Conservation (phyloP, 2,113 vertebrate species). For the Lampris megalopsis region DNA sequence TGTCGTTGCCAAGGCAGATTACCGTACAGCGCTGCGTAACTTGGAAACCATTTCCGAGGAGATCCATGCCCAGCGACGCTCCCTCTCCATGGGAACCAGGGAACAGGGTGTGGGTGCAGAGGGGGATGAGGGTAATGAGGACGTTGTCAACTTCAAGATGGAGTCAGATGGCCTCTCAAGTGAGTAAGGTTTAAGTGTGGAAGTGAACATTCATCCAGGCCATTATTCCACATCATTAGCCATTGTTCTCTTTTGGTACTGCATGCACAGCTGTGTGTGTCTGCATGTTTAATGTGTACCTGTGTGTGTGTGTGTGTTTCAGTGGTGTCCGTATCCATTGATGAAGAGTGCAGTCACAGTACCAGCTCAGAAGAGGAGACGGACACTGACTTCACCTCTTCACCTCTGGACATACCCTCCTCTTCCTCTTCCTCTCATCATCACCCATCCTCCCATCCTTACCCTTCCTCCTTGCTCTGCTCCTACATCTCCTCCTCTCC, state of each 20-base stretch:
- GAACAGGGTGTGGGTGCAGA: conserved; percentile 93
- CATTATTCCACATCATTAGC: not conserved
- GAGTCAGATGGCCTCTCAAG: conserved; percentile 91
- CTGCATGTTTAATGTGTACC: conserved; percentile 44
- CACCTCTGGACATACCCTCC: conserved; percentile 79
- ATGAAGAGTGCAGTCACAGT: conserved; percentile 89
- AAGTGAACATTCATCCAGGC: not conserved
- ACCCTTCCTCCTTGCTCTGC: conserved; percentile 67
- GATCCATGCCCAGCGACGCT: conserved; percentile 93
- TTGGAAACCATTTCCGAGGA: conserved; percentile 97
- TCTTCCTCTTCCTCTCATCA: conserved; percentile 67
- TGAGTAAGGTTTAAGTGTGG: conserved; percentile 75
- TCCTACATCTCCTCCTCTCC: conserved; percentile 54
- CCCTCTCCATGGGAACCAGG: conserved; percentile 89
- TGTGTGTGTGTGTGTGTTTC: conserved; percentile 59
- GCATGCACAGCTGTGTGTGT: conserved; percentile 24
- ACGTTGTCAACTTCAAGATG: conserved; percentile 82
- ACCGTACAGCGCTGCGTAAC: conserved; percentile 90
- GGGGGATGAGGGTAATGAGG: conserved; percentile 78
- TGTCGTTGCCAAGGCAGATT: conserved; percentile 90
- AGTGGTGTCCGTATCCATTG: conserved; percentile 95
- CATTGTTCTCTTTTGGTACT: not conserved
- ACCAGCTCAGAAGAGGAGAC: conserved; percentile 90
- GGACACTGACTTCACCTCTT: conserved; percentile 85
- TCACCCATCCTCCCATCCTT: conserved; percentile 44